Percentiles rank a stretch among this genome's conserved stretches.
These are phyloP conservation scores for Passer montanus DNA, from an alignment of 2,113 vertebrate species.

Conservation along the genomic window DNA sequence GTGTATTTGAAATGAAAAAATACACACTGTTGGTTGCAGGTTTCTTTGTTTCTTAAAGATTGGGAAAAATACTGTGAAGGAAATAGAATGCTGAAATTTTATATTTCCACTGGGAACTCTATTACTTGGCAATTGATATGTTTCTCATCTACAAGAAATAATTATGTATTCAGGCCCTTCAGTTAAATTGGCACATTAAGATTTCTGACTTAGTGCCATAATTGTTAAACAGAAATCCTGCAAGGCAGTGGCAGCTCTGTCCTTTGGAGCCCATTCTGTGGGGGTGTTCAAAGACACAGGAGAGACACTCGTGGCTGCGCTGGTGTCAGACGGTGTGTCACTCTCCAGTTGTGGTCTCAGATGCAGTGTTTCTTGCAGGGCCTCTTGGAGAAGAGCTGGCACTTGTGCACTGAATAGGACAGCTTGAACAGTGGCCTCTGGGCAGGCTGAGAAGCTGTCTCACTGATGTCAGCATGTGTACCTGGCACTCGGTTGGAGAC, in stretches of 20 bases:
- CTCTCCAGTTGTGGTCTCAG: neutral
- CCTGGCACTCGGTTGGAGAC: neutral
- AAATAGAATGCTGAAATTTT: neutral
- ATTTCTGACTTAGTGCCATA: slow-evolving; percentile 13
- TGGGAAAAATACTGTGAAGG: neutral
- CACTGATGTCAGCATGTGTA: neutral
- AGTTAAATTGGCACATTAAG: slow-evolving; percentile 38
- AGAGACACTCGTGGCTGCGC: neutral
- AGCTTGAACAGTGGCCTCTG: neutral
- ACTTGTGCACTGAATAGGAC: neutral
- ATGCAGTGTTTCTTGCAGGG: neutral
- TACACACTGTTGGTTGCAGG: neutral
- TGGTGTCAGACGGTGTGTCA: neutral
- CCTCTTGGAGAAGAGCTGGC: neutral
- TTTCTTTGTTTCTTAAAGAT: slow-evolving; percentile 14
- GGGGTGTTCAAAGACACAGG: neutral
- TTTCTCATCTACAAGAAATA: slow-evolving; percentile 3
- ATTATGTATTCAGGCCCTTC: slow-evolving; percentile 7
- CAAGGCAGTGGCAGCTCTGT: neutral
- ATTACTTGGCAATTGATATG: neutral
- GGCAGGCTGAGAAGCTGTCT: neutral
- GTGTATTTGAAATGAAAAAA: slow-evolving; percentile 13
- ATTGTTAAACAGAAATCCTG: neutral
- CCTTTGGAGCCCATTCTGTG: neutral
- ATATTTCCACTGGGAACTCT: neutral